phyloP scores from a whole-genome alignment of 2,888 invertebrate genomes.

The Cerceris rybyensis region DNA sequence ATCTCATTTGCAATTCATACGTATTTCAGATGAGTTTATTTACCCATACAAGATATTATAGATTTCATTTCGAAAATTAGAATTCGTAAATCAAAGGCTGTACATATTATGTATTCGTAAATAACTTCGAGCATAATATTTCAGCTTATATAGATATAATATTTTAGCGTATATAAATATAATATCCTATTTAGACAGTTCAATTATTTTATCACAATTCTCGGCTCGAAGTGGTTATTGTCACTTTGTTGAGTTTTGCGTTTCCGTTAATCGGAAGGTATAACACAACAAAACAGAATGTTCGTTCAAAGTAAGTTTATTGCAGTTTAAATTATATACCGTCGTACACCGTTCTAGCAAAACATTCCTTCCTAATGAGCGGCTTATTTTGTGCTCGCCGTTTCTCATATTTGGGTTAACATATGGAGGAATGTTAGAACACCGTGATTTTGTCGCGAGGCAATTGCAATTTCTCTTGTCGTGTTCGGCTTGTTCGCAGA shows the following conservation, averaged over 20 bases:
- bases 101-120: too few species aligned
- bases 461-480: not conserved
- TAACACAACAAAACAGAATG: slow-evolving; percentile 29
- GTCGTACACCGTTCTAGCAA: slow-evolving; percentile 51
- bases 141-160: too few species aligned
- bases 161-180: too few species aligned
- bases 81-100: too few species aligned
- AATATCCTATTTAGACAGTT: slow-evolving; percentile 1
- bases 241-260: slow-evolving; percentile 40
- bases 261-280: slow-evolving; percentile 27
- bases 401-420: slow-evolving; percentile 77
- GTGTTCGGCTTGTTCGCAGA: too few species aligned
- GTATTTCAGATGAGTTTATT: too few species aligned
- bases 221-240: slow-evolving; percentile 12
- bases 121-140: too few species aligned
- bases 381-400: slow-evolving; percentile 65
- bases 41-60: too few species aligned
- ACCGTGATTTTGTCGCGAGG: slow-evolving; percentile 26
- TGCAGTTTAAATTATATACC: slow-evolving; percentile 61
- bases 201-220: slow-evolving; percentile 38
- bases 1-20: too few species aligned
- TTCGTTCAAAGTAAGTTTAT: slow-evolving; percentile 53
- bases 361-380: slow-evolving; percentile 77
- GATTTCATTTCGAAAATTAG: too few species aligned
- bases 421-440: slow-evolving; percentile 75